Evolutionary conservation across 2,113 vertebrate species (phyloP).

Genomic region (Embiotoca jacksoni): DNA sequence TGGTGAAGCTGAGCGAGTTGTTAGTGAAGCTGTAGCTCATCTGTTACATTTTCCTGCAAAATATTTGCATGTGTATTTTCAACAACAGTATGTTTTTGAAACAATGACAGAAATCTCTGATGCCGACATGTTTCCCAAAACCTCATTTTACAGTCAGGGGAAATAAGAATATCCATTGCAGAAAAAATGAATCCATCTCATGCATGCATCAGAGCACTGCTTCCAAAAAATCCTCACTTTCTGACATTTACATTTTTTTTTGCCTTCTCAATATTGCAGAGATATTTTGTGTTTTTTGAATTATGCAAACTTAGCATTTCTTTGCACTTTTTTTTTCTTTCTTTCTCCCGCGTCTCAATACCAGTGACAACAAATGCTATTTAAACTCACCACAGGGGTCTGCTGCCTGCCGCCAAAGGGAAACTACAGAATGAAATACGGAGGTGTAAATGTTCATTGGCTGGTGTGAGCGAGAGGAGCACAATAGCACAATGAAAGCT

Average conservation of each 20-base stretch:
- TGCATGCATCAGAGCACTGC: not conserved
- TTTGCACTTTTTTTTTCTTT: slow-evolving; percentile 12
- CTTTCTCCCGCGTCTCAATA: slow-evolving; percentile 27
- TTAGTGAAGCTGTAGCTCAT: too few species aligned
- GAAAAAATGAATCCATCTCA: not conserved
- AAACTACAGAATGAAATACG: slow-evolving; percentile 10
- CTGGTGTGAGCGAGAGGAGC: not conserved
- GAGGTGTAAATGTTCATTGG: slow-evolving; percentile 19
- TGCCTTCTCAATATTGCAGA: slow-evolving; percentile 13
- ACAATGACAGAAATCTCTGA: too few species aligned
- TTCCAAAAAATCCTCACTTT: slow-evolving; percentile 14
- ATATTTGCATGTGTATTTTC: not conserved
- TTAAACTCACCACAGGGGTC: slow-evolving; percentile 64
- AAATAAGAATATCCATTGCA: too few species aligned
- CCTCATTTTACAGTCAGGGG: too few species aligned
- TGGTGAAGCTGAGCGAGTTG: too few species aligned
- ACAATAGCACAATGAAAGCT: slow-evolving; percentile 22
- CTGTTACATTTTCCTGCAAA: too few species aligned
- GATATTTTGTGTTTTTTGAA: slow-evolving; percentile 30
- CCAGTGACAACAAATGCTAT: slow-evolving; percentile 62
- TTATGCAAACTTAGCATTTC: slow-evolving; percentile 53
- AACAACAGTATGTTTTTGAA: too few species aligned
- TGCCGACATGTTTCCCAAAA: too few species aligned
- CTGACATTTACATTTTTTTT: slow-evolving; percentile 50
- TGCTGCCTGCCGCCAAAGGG: slow-evolving; percentile 43